phyloP scores from a whole-genome alignment of 2,113 vertebrate genomes.

The Oryzias melastigma region DNA sequence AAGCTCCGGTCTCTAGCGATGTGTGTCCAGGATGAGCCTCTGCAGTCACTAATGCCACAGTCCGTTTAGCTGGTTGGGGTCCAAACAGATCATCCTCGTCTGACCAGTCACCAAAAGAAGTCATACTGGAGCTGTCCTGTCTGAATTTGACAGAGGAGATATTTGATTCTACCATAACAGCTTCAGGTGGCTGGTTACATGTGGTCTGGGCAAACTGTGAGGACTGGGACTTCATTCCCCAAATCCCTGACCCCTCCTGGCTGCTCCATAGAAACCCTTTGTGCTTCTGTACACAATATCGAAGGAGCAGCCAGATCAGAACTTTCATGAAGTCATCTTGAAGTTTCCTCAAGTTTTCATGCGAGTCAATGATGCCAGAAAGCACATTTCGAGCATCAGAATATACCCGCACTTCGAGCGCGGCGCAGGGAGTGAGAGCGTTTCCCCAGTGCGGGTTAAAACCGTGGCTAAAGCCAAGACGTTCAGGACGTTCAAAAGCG shows the following conservation, averaged over 20 bases:
- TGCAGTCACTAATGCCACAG: slow-evolving; percentile 77
- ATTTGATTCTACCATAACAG: slow-evolving; percentile 54
- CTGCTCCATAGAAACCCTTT: slow-evolving; percentile 57
- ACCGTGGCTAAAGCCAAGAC: slow-evolving; percentile 71
- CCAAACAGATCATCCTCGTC: slow-evolving; percentile 90
- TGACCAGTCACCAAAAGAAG: slow-evolving; percentile 88
- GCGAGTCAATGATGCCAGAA: slow-evolving; percentile 93
- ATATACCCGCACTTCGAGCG: slow-evolving; percentile 86
- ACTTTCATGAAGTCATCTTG: slow-evolving; percentile 92
- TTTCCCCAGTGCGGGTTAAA: slow-evolving; percentile 92
- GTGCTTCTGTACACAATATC: slow-evolving; percentile 75
- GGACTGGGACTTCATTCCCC: slow-evolving; percentile 67
- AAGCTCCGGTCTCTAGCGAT: slow-evolving; percentile 66
- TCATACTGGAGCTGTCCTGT: slow-evolving; percentile 81
- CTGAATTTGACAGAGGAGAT: slow-evolving; percentile 61
- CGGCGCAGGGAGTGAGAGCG: slow-evolving; percentile 86
- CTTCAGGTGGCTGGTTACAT: slow-evolving; percentile 51
- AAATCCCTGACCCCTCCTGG: slow-evolving; percentile 64
- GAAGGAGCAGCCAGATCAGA: slow-evolving; percentile 90
- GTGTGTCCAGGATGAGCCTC: slow-evolving; percentile 58
- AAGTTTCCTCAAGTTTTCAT: slow-evolving; percentile 89
- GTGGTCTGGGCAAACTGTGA: slow-evolving; percentile 69
- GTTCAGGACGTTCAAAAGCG: slow-evolving; percentile 85
- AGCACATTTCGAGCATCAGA: slow-evolving; percentile 91
- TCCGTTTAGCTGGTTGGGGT: slow-evolving; percentile 77